A percentile compares a stretch with the other conserved stretches of the same genome.
Conservation (phyloP, 1,140 invertebrate species). For the Zeugodacus cucurbitae region DNA sequence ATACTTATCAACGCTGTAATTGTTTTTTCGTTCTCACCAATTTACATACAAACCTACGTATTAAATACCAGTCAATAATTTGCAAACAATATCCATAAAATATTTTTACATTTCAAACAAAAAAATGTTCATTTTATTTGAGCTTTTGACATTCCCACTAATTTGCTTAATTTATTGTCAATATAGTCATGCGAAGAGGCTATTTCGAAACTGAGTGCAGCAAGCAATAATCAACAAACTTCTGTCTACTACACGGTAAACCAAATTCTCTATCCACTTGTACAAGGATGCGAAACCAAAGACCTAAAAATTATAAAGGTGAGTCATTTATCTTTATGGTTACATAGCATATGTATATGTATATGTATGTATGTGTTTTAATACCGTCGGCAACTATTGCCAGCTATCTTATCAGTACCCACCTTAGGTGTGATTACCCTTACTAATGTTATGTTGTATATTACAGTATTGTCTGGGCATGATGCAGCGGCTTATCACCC, state of each 20-base stretch:
- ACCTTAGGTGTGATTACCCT: not conserved
- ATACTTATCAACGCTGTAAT: not conserved
- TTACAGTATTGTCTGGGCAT: slow-evolving; percentile 88
- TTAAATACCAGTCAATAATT: no score
- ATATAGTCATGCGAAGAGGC: slow-evolving; percentile 92
- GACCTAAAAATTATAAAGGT: slow-evolving; percentile 96
- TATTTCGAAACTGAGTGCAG: slow-evolving; percentile 87
- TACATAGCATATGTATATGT: not conserved
- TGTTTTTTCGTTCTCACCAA: not conserved
- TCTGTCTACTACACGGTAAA: slow-evolving; percentile 88
- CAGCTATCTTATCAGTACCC: slow-evolving; percentile 24
- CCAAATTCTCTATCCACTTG: slow-evolving; percentile 95
- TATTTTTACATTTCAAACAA: no score
- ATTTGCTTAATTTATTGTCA: no score
- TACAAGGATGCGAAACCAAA: slow-evolving; percentile 98
- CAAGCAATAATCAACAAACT: slow-evolving; percentile 80
- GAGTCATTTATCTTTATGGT: slow-evolving; percentile 44
- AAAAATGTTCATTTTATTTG: no score
- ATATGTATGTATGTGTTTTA: not conserved
- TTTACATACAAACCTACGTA: no score
- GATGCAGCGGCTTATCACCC: slow-evolving; percentile 87
- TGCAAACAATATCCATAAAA: no score
- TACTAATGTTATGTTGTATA: not conserved
- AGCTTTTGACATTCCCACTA: no score
- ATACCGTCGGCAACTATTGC: not conserved